Percentiles rank a stretch among this genome's conserved stretches.
Evolutionary conservation across 2,113 vertebrate genomes (phyloP).

Genomic region (Oncorhynchus nerka): DNA sequence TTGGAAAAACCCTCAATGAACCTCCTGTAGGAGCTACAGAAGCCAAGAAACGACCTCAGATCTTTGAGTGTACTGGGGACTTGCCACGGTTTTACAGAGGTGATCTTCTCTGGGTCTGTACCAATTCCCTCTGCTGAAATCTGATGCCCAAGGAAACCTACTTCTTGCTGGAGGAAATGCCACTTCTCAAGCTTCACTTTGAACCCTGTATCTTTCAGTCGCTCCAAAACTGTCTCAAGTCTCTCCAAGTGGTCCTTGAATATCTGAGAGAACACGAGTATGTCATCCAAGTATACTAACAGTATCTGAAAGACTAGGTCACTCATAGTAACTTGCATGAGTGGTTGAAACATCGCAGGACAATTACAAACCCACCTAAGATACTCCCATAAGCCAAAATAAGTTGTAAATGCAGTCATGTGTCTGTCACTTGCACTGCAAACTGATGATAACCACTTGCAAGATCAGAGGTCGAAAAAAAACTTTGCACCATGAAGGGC

Average conservation of each 20-base stretch:
- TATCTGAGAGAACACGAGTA: too few relatives aligned
- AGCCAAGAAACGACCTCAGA: slow-evolving; percentile 17
- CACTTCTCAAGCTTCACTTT: too few relatives aligned
- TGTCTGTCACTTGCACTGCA: background rate
- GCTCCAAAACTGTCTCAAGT: too few relatives aligned
- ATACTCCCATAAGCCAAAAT: slow-evolving; percentile 8
- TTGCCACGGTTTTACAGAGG: background rate
- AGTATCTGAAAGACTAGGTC: too few relatives aligned
- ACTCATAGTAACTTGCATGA: background rate
- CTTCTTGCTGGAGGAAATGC: too few relatives aligned
- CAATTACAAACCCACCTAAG: slow-evolving; percentile 12
- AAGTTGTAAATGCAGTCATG: slow-evolving; percentile 14
- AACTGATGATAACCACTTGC: slow-evolving; percentile 20
- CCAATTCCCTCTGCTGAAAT: too few relatives aligned
- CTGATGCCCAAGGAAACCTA: too few relatives aligned
- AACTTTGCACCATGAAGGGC: background rate
- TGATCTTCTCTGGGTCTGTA: too few relatives aligned
- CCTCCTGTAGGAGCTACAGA: slow-evolving; percentile 32
- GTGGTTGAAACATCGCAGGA: background rate
- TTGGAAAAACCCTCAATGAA: slow-evolving; percentile 28
- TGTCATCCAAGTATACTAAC: too few relatives aligned
- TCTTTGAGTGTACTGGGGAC: slow-evolving; percentile 13
- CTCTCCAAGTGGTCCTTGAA: too few relatives aligned
- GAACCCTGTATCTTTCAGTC: too few relatives aligned
- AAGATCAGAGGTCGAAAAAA: slow-evolving; percentile 11